These are phyloP conservation scores for Hyposoter dolosus DNA, from an alignment of 2,888 invertebrate genomes.

Conservation along the genomic window DNA sequence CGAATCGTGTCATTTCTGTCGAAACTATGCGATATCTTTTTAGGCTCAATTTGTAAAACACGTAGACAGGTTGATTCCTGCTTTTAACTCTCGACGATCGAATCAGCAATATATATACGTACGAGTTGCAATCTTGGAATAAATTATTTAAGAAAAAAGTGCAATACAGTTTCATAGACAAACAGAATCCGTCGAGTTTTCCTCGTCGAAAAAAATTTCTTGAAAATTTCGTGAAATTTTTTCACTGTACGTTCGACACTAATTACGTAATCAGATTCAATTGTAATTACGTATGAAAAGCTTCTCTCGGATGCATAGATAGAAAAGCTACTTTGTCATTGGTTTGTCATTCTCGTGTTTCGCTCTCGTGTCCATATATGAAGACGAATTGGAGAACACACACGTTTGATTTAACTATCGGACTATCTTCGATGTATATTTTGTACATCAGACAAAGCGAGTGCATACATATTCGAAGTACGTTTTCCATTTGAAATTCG, in stretches of 20 bases:
- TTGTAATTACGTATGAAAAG: slow-evolving; percentile 16
- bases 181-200: background rate
- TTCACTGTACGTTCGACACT: slow-evolving; percentile 1
- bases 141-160: background rate
- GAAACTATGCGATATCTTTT: background rate
- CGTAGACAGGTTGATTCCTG: background rate
- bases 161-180: background rate
- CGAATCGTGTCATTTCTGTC: background rate
- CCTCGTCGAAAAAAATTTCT: background rate
- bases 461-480: slow-evolving; percentile 27
- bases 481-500: slow-evolving; percentile 3
- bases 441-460: background rate
- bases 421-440: slow-evolving; percentile 4
- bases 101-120: background rate
- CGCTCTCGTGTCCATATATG: slow-evolving; percentile 11
- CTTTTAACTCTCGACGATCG: background rate
- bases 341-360: slow-evolving; percentile 23
- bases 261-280: slow-evolving; percentile 15
- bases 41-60: background rate
- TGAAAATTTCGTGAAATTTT: background rate
- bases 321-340: slow-evolving; percentile 48
- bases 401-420: slow-evolving; percentile 7
- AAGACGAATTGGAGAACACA: slow-evolving; percentile 25
- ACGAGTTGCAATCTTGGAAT: background rate
- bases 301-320: background rate